A percentile compares a stretch with the other conserved stretches of the same genome.
Evolutionary conservation across 2,888 invertebrate species (phyloP).

Genomic region (Noctuana brunneofusca): DNA sequence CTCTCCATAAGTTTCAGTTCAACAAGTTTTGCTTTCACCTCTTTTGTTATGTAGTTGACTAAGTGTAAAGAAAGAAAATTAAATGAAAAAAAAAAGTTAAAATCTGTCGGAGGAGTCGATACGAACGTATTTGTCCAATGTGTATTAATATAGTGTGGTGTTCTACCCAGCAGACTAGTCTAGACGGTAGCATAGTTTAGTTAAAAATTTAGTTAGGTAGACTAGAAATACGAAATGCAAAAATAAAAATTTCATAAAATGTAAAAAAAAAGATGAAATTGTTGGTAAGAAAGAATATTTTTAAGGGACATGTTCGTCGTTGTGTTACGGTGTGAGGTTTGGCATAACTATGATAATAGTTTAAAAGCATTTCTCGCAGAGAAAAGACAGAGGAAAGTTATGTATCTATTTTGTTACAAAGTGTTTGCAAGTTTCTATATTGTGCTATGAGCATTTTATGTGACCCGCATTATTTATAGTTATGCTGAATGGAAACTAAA

Average conservation of each 20-base stretch:
- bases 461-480: conserved; percentile 82
- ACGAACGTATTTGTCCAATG: conserved; percentile 82
- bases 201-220: conserved; percentile 82
- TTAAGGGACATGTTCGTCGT: conserved; percentile 84
- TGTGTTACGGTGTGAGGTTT: conserved; percentile 80
- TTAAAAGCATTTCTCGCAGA: conserved; percentile 77
- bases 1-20: conserved; percentile 78
- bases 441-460: conserved; percentile 83
- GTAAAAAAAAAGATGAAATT: conserved; percentile 84
- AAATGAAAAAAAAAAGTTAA: conserved; percentile 65
- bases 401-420: conserved; percentile 83
- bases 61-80: conserved; percentile 80
- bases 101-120: conserved; percentile 72
- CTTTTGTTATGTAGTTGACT: conserved; percentile 82
- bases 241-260: conserved; percentile 81
- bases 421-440: conserved; percentile 83
- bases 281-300: conserved; percentile 86
- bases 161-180: conserved; percentile 83
- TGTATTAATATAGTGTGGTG: conserved; percentile 82
- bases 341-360: conserved; percentile 82
- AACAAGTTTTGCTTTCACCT: conserved; percentile 79
- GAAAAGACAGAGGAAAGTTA: conserved; percentile 76
- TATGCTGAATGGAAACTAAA: conserved; percentile 82
- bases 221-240: conserved; percentile 84
- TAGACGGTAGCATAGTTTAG: conserved; percentile 83